Evolutionary conservation across 2,888 invertebrate genomes (phyloP).

Genomic region (Parasteatoda lunata): DNA sequence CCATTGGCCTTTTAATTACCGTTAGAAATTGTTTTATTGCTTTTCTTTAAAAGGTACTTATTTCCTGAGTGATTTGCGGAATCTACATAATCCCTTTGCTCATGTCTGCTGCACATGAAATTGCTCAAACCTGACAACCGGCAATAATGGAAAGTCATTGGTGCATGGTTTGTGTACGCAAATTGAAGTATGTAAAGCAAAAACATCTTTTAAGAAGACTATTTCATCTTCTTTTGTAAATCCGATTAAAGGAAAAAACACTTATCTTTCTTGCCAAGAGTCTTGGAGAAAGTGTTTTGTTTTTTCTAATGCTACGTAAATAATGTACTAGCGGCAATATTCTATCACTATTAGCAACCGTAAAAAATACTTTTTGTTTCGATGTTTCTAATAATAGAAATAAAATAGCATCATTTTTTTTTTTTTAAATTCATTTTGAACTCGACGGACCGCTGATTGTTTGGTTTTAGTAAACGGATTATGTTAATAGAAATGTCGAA

Average conservation of each 20-base stretch:
- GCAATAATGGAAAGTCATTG: neutral
- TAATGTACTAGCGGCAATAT: neutral
- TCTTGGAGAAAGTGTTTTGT: neutral
- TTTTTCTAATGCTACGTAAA: neutral
- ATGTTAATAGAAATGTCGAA: too few species aligned
- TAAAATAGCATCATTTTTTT: too few species aligned
- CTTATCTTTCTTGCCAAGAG: neutral
- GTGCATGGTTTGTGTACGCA: neutral
- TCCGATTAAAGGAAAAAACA: neutral
- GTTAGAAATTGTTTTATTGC: neutral
- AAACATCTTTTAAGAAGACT: neutral
- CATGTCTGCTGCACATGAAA: neutral
- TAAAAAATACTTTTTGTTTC: too few species aligned
- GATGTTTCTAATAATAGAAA: too few species aligned
- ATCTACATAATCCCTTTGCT: neutral
- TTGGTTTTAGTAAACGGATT: too few species aligned
- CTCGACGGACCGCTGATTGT: too few species aligned
- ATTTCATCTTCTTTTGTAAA: neutral
- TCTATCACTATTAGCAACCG: too few species aligned
- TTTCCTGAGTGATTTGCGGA: neutral
- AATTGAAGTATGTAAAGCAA: neutral
- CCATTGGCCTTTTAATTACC: constrained; percentile 41
- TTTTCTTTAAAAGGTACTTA: neutral
- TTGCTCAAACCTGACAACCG: neutral
- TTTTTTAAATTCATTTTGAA: too few species aligned